Percentiles rank a stretch among this genome's conserved stretches.
phyloP scores from a whole-genome alignment of 2,113 vertebrate species.

The Sus scrofa region T2T-Sscrofa CM000812.6:83701501-83702000 shows the following conservation, averaged over 20 bases:
- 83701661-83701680: too few relatives aligned
- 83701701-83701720: too few relatives aligned
- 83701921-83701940: background rate
- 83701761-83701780: too few relatives aligned
- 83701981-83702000: background rate
- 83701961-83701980: background rate
- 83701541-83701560: background rate
- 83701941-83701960: background rate
- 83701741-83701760: too few relatives aligned
- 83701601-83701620: slow-evolving; percentile 34
- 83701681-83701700: too few relatives aligned
- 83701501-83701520: background rate
- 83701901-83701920: background rate
- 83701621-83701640: background rate
- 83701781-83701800: too few relatives aligned
- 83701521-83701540: background rate
- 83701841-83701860: too few relatives aligned
- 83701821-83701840: too few relatives aligned
- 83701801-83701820: too few relatives aligned
- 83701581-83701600: background rate
- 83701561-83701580: background rate
- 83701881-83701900: background rate
- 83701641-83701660: too few relatives aligned
- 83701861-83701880: background rate
- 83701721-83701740: too few relatives aligned